phyloP scores from a whole-genome alignment of 2,888 invertebrate species.

The Celastrina argiolus region DNA sequence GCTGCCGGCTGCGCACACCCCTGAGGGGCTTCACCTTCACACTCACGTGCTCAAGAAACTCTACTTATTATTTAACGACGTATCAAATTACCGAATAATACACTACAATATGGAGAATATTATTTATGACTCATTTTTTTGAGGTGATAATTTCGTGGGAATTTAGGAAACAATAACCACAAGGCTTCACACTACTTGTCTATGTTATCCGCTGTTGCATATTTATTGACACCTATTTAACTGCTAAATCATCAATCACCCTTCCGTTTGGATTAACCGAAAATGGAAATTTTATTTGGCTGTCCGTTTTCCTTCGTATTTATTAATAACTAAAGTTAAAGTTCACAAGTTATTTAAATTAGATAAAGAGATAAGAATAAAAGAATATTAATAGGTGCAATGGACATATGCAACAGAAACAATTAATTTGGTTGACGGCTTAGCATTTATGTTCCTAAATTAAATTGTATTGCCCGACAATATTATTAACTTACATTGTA shows the following conservation, averaged over 20 bases:
- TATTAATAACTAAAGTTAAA: no score
- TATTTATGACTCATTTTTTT: neutral
- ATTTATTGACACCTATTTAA: no score
- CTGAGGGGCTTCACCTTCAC: slow-evolving; percentile 63
- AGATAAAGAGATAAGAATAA: no score
- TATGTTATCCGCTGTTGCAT: no score
- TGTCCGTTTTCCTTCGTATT: no score
- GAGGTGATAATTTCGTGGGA: neutral
- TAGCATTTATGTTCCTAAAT: neutral
- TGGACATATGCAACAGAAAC: neutral
- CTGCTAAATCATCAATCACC: no score
- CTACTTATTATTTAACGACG: neutral
- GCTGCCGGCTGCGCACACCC: slow-evolving; percentile 72
- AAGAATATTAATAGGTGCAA: neutral
- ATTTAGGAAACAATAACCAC: neutral
- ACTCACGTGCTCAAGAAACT: slow-evolving; percentile 38
- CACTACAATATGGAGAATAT: slow-evolving; percentile 2
- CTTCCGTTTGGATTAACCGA: no score
- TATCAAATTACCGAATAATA: slow-evolving; percentile 3
- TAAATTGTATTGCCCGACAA: slow-evolving; percentile 25
- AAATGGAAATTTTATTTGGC: no score
- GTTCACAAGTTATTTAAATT: no score
- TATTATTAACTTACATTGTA: neutral
- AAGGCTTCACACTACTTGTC: no score
- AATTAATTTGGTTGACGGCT: neutral